Evolutionary conservation across 92 coral and sea anemone genomes (phyloP), one percentile per base, ranked within the genome.

Genomic region (Palythoa grandis): DNA sequence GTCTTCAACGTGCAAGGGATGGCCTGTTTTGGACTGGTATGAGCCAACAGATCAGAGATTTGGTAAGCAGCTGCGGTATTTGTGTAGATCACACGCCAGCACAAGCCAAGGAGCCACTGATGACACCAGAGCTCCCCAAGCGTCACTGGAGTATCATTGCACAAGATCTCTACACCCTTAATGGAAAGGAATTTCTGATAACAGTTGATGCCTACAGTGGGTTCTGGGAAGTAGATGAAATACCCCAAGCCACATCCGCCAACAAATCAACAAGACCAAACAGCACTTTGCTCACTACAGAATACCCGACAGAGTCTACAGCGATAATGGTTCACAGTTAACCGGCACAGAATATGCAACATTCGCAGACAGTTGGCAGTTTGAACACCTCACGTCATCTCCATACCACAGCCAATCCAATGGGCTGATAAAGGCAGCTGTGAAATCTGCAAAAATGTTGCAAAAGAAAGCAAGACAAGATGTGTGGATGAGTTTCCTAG

Each of bases 251-350:
- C 15, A 38, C 73, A 40, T 20, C 76, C 6, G 54, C 4, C 5
- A 40, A 72, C 5, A 37, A 71, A 63, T 82, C 37, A 13, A 7
- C 35, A n/a, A 22, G 37, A 15, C 53, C 37, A 83, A 48, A 22
- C 53, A 40, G 50, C 86, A 82, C 47, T 82, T 82, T 25, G 58
- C 58, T 20, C 50, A 5, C 50, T 43, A 1, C 50, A 77, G 86
- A 10, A 67, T 69, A 5, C 86, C 86, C 2, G 82, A 87, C 61
- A 7, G 79, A 54, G 79, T 79, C 17, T 68, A 78, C 56, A 87
- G 19, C n/a, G 82, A 87, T 56, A 87, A 78, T 70, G 90, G 86
- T 13, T 43, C 82, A 25, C 82, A 79, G 43, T 79, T 79, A 39
- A 70, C 50, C 50, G 3, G 9, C 0, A 43, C 50, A 43, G 50